Evolutionary conservation across 2,888 invertebrate genomes (phyloP), one percentile per base, ranked within the genome.

Genomic region (Brenthis hecate): DNA sequence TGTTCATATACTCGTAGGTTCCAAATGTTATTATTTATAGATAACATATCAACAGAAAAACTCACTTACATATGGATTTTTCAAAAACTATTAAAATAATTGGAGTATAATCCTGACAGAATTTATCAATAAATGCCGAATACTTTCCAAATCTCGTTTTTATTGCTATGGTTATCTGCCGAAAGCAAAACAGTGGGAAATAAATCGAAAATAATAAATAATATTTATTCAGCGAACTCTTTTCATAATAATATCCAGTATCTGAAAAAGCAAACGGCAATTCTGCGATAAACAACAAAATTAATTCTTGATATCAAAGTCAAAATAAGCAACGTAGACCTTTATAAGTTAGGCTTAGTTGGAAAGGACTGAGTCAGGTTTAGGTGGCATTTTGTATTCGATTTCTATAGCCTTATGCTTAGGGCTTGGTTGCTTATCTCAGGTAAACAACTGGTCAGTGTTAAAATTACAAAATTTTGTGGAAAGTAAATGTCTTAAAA

Each of bases 221-320:
- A 43, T 43, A 8, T 16, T 36, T 56, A 43, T 56, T 36, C 16
- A 16, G n/a, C 13, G n/a, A 13, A 32, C 53, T 8, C 16, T 16
- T 53, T 6, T 19, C 23, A 28, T 28, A 50, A 58, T 50, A 60
- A 50, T 16, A 1, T 8, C 32, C 50, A 60, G 28, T 60, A 48
- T 50, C 50, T 50, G 58, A 23, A 48, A 50, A 28, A 43, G 36
- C 62, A 63, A 68, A 66, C 14, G 28, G 66, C 69, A 64, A 66
- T 70, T 67, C 51, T 48, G 68, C 64, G 60, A 57, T 67, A 65
- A 70, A 67, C 62, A 64, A 43, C 62, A 65, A 70, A 68, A 71
- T 71, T 72, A 74, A 74, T 74, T 73, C 70, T 66, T 72, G 72
- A 73, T 72, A 75, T 72, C 66, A 70, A 70, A 70, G 69, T 71